Evolutionary conservation across 2,113 vertebrate genomes (phyloP).

Genomic region (Leiothrix lutea): DNA sequence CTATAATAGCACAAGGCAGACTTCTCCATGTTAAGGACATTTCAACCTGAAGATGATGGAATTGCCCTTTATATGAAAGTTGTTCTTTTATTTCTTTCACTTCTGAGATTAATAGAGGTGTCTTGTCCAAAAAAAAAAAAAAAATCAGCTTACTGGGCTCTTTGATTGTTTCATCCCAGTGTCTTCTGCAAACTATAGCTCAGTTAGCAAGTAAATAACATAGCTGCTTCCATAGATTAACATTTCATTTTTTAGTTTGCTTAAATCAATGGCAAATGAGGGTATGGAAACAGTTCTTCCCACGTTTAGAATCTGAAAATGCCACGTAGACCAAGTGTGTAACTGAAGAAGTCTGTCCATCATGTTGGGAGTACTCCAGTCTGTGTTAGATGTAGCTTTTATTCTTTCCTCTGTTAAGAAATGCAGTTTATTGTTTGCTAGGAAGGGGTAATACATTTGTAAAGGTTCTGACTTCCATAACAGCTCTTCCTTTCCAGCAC

Average conservation of each 20-base stretch:
- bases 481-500: not conserved
- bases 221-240: not conserved
- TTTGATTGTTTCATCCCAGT: not conserved
- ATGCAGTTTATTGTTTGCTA: not conserved
- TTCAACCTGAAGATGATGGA: not conserved
- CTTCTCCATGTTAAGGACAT: not conserved
- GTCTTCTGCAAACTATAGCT: not conserved
- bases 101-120: not conserved
- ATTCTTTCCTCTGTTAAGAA: not conserved
- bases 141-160: not conserved
- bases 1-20: not conserved
- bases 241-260: not conserved
- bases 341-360: not conserved
- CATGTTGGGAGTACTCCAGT: not conserved
- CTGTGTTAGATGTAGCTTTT: not conserved
- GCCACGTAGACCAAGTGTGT: fast-evolving
- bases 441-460: not conserved
- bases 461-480: not conserved
- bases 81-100: not conserved
- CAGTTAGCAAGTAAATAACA: not conserved
- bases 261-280: not conserved
- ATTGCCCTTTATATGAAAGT: not conserved
- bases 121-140: not conserved
- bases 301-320: not conserved
- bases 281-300: not conserved